Evolutionary conservation across 2,113 vertebrate species (phyloP).

Genomic region (Colaptes auratus): DNA sequence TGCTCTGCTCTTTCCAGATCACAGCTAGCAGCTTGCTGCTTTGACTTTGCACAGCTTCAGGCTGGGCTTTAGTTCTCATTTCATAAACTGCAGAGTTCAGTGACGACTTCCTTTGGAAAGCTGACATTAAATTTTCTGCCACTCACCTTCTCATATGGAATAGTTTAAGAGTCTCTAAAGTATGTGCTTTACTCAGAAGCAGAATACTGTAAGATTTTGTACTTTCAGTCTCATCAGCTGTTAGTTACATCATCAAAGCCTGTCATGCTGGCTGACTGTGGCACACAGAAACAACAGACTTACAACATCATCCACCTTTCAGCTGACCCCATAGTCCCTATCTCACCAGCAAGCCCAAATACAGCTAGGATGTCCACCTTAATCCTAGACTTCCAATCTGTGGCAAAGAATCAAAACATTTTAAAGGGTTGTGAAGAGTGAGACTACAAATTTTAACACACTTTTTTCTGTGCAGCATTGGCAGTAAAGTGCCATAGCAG

Average conservation of each 20-base stretch:
- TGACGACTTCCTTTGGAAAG: conserved; percentile 73
- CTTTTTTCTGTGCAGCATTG: not conserved
- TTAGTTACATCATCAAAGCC: conserved; percentile 40
- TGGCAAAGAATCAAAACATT: not conserved
- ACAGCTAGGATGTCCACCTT: not conserved
- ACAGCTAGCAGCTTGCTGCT: not conserved
- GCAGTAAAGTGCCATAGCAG: not conserved
- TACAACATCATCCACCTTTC: not conserved
- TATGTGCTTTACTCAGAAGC: conserved; percentile 53
- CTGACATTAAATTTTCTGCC: conserved; percentile 70
- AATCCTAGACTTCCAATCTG: not conserved
- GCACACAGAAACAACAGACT: conserved; percentile 16
- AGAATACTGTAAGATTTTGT: conserved; percentile 63
- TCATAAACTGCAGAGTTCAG: conserved; percentile 48
- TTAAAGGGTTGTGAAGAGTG: not conserved
- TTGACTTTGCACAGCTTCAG: not conserved
- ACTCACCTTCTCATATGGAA: conserved; percentile 72
- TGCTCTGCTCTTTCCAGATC: not conserved
- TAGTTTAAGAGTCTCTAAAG: conserved; percentile 61
- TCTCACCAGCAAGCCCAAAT: not conserved
- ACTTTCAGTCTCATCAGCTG: conserved; percentile 48
- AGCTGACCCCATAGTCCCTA: not conserved
- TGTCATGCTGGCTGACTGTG: conserved; percentile 16
- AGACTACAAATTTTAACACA: not conserved
- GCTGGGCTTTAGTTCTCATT: conserved; percentile 37